These are phyloP conservation scores for Novumbra hubbsi DNA, from an alignment of 2,797 vertebrate species.

Conservation along the genomic window DNA sequence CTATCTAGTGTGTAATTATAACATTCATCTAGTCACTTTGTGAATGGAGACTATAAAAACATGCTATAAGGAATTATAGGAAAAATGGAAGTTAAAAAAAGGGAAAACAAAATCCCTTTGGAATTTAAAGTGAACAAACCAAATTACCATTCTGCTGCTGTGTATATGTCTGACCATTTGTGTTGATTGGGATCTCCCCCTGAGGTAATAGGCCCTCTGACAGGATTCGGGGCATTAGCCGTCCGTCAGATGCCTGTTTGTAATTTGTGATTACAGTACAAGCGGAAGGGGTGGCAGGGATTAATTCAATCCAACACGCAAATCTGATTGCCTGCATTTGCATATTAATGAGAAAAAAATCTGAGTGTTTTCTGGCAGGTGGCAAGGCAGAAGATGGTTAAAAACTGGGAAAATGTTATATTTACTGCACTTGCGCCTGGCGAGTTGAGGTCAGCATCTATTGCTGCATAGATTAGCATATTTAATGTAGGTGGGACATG, in stretches of 20 bases:
- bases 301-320: constrained; percentile 75
- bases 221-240: constrained; percentile 65
- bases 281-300: constrained; percentile 68
- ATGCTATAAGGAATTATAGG: constrained; percentile 44
- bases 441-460: constrained; percentile 69
- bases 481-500: constrained; percentile 50
- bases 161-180: constrained; percentile 60
- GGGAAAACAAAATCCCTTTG: constrained; percentile 63
- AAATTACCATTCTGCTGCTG: constrained; percentile 62
- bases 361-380: constrained; percentile 67
- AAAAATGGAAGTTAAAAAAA: constrained; percentile 52
- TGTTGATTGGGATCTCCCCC: constrained; percentile 72
- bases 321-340: constrained; percentile 78
- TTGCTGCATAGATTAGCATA: constrained; percentile 71
- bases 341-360: constrained; percentile 77
- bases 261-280: constrained; percentile 78
- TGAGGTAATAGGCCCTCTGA: constrained; percentile 65
- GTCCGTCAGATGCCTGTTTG: constrained; percentile 70
- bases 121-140: constrained; percentile 57
- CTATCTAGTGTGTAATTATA: background rate
- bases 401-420: constrained; percentile 62
- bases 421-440: constrained; percentile 69
- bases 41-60: constrained; percentile 40
- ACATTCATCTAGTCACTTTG: constrained; percentile 17
- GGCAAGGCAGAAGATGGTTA: constrained; percentile 62